phyloP scores from a whole-genome alignment of 2,113 vertebrate genomes.

The Chitala chitala region DNA sequence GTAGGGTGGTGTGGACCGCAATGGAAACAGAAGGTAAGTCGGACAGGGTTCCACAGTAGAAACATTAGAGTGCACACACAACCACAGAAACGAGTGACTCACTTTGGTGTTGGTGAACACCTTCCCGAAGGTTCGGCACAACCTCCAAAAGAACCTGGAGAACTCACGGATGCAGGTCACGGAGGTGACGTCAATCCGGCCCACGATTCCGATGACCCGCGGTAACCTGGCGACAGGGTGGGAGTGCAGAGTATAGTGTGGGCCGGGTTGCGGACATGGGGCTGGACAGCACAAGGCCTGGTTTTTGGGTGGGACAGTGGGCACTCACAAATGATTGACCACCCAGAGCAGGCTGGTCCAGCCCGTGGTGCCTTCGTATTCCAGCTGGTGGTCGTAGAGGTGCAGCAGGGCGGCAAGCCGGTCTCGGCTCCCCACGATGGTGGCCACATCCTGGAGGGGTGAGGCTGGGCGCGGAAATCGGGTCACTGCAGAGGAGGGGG shows the following conservation, averaged over 20 bases:
- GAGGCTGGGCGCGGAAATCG: slow-evolving; percentile 89
- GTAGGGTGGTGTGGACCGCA: no score
- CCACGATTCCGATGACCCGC: slow-evolving; percentile 90
- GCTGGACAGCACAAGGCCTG: neutral
- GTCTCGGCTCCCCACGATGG: slow-evolving; percentile 87
- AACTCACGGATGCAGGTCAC: slow-evolving; percentile 94
- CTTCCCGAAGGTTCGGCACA: slow-evolving; percentile 96
- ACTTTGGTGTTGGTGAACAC: slow-evolving; percentile 99
- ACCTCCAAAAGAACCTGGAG: slow-evolving; percentile 96
- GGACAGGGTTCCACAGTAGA: no score
- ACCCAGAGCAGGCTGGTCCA: slow-evolving; percentile 97
- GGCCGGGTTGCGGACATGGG: no score
- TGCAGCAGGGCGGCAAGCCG: slow-evolving; percentile 77
- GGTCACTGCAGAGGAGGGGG: slow-evolving; percentile 68
- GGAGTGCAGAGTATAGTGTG: no score
- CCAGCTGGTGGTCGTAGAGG: slow-evolving; percentile 89
- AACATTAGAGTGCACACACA: no score
- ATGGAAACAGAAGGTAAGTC: no score
- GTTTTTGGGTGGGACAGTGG: neutral
- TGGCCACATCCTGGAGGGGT: slow-evolving; percentile 86
- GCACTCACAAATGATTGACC: slow-evolving; percentile 94
- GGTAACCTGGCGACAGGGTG: slow-evolving; percentile 69
- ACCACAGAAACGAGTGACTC: no score
- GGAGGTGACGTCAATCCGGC: slow-evolving; percentile 89
- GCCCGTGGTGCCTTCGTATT: slow-evolving; percentile 92